Evolutionary conservation across 2,113 vertebrate genomes (phyloP).

Genomic region (Microtus oregoni): DNA sequence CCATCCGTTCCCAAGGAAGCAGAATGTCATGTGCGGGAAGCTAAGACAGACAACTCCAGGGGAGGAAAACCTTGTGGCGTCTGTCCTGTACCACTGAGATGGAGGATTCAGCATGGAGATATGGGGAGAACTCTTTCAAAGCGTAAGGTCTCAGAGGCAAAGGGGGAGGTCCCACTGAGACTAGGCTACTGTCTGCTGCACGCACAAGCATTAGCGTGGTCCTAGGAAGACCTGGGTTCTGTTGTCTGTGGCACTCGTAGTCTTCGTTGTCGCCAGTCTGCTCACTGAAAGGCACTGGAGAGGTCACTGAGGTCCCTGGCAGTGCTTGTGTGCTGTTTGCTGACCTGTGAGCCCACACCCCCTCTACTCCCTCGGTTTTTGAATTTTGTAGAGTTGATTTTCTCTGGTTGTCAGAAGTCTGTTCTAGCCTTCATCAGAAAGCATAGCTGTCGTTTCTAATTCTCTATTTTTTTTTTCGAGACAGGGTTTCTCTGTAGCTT

Average conservation of each 20-base stretch:
- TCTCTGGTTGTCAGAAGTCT: neutral
- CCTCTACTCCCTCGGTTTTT: neutral
- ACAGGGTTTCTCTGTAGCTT: too few relatives aligned
- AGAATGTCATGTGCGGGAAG: neutral
- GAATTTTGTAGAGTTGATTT: neutral
- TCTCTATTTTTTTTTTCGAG: neutral
- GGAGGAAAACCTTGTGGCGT: neutral
- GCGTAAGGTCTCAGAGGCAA: neutral
- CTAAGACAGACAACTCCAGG: accelerated
- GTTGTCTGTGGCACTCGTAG: neutral
- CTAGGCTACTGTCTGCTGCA: neutral
- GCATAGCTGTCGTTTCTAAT: neutral
- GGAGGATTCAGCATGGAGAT: neutral
- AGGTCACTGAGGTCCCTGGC: neutral
- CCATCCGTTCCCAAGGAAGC: neutral
- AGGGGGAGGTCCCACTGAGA: neutral
- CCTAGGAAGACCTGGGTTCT: neutral
- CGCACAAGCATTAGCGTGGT: neutral
- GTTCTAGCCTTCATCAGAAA: neutral
- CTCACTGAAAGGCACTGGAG: neutral
- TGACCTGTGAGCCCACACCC: neutral
- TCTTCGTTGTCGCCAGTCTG: neutral
- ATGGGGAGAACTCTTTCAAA: too few relatives aligned
- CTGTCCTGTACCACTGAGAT: neutral
- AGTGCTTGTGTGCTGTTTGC: neutral